Base-by-base conservation (phyloP, 2,888 invertebrate genomes). In the Hydraecia micacea region DNA sequence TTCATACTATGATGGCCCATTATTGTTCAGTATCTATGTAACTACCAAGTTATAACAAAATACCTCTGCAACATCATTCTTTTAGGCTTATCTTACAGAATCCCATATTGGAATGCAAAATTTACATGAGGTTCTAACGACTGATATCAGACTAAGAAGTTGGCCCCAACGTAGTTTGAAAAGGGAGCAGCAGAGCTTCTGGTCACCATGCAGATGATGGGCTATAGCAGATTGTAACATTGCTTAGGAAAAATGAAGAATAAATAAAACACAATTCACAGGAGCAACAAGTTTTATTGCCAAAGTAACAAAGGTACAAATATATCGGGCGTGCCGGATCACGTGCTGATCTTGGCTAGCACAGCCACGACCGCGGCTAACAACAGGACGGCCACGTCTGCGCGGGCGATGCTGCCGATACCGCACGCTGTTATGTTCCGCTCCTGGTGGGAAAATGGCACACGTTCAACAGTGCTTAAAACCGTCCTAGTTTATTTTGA, bases 251-350 rank as follows among this genome's bases (percentile, higher is more conserved):
- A 36, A 36, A 28, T 36, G 6, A 49, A 15, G 15, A 28, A 63
- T 65, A 55, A 85, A 46, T 63, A 55, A 85, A 74, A 85, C 15
- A 39, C 67, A 55, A 32, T 18, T 28, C 63, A 66, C 72, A 91
- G 86, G 91, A 95, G 95, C 94, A 95, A 95, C 94, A 94, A 92
- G 73, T 94, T 96, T 95, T 95, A 96, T 94, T 96, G 91, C 90
- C 89, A 94, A 94, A 93, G 90, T 96, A 95, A 95, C 95, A 95
- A 96, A 95, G 93, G 93, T 96, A 96, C 91, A 96, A 95, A 95
- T 93, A 87, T 90, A 90, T 87, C 73, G 82, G 80, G 82, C 81
- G 80, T 70, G 70, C 76, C 75, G 62, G 81, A 81, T 86, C 86
- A 89, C 58, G 73, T 71, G 75, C 46, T 70, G 60, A 83, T 60